Base-by-base conservation (phyloP, 92 coral and sea anemone genomes). In the Heliopora coerulea region DNA sequence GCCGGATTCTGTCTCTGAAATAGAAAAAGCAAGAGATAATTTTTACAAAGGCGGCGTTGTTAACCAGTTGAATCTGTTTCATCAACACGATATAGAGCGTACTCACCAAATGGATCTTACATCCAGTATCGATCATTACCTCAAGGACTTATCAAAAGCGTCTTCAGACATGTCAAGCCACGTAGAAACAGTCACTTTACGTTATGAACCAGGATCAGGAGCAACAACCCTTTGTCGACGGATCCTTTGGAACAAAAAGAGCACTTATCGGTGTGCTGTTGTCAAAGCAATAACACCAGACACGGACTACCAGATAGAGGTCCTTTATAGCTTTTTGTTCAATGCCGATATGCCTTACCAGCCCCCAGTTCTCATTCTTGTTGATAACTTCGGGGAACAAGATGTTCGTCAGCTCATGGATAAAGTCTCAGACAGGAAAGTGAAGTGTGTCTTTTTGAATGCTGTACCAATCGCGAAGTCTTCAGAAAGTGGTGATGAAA, bases 151-250 rank as follows among this genome's bases (percentile, higher is more conserved):
- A 17, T 28, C 57, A 52, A 67, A 52, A 18, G 62, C 73, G 6
- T 56, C 20, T 21, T 83, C 81, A 24, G 42, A 21, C 50, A 62
- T n/a, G n/a, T n/a, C 26, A 28, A 21, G 80, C 34, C 49, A 68
- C 56, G 86, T 82, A 11, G 76, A 66, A 68, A 83, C 76, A 13
- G 81, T 86, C 10, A 78, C 54, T 25, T 49, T 86, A 12, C 63
- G 81, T 17, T 86, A 86, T 25, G 89, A 86, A 49, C 67, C 84
- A 1, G 89, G 89, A 18, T 78, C 89, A 35, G 89, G 89, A 8
- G 89, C 86, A 26, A 72, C 89, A 0, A 86, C 89, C 0, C 74
- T 86, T 20, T 82, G 89, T 34, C 79, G 89, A 18, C 78, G 86
- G 39, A 78, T 86, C n/a, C 32, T 86, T 31, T 86, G 89, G 89